Percentiles rank a stretch among this genome's conserved stretches.
Evolutionary conservation across 2,888 invertebrate genomes (phyloP).

Genomic region (Pristionchus entomophagus): DNA sequence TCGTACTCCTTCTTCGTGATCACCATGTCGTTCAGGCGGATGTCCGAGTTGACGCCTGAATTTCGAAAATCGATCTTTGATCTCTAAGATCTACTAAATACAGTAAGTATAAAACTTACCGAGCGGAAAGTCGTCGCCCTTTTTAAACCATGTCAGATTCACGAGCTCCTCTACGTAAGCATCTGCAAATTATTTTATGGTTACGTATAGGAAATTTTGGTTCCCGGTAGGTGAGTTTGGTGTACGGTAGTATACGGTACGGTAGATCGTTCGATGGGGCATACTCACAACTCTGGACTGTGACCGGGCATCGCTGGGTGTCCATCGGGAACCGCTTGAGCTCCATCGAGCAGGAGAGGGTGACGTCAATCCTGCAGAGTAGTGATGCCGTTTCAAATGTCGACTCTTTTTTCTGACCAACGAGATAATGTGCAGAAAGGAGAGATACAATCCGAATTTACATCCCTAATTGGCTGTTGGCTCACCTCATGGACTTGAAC

Average conservation of each 20-base stretch:
- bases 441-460: no score
- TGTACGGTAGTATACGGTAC: no score
- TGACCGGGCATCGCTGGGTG: constrained; percentile 71
- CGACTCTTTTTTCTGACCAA: no score
- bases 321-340: constrained; percentile 70
- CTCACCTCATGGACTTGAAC: constrained; percentile 74
- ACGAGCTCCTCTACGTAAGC: constrained; percentile 75
- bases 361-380: constrained; percentile 72
- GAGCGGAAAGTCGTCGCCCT: constrained; percentile 71
- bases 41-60: constrained; percentile 67
- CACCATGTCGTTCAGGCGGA: constrained; percentile 74
- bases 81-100: no score
- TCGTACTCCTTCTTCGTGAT: constrained; percentile 64
- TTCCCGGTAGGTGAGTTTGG: no score
- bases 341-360: constrained; percentile 72
- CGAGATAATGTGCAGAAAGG: no score
- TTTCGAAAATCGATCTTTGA: no score
- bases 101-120: constrained; percentile 43
- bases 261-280: no score
- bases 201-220: no score
- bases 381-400: no score
- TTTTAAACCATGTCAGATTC: constrained; percentile 73
- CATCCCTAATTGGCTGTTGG: no score
- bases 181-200: no score
- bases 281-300: constrained; percentile 71